Conservation (phyloP, 2,113 vertebrate species). For the Brachyhypopomus gauderio region DNA sequence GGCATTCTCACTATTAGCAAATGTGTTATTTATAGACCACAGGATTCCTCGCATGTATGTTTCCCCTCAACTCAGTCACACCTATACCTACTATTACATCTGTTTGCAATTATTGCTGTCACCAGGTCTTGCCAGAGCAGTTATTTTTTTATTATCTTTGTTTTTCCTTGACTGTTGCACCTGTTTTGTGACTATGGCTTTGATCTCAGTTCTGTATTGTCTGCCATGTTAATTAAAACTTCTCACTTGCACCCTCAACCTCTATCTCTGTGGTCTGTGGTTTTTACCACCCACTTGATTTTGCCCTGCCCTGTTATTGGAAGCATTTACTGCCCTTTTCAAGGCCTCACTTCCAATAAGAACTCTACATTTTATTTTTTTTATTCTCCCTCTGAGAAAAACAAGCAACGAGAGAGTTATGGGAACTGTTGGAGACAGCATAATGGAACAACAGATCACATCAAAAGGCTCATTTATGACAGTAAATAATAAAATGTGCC, state of each 20-base stretch:
- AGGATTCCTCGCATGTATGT: no score
- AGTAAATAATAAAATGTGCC: not conserved
- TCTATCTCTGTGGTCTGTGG: not conserved
- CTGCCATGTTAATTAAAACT: not conserved
- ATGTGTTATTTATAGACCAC: no score
- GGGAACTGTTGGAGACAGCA: no score
- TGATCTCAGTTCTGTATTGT: not conserved
- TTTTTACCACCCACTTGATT: not conserved
- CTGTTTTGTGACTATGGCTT: not conserved
- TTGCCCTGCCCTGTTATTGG: not conserved
- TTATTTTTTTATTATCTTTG: no score
- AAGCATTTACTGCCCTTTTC: not conserved
- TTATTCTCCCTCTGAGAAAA: not conserved
- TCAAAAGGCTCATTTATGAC: not conserved
- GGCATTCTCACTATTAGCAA: no score
- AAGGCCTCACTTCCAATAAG: not conserved
- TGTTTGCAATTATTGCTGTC: no score
- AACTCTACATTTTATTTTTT: not conserved
- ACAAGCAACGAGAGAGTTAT: not conserved
- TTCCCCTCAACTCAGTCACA: no score
- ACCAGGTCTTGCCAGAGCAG: no score
- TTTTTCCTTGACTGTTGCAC: not conserved
- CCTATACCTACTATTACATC: no score
- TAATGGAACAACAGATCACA: not conserved
- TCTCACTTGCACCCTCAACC: not conserved